Conservation (phyloP, 2,113 vertebrate genomes). For the Ascaphus truei region DNA sequence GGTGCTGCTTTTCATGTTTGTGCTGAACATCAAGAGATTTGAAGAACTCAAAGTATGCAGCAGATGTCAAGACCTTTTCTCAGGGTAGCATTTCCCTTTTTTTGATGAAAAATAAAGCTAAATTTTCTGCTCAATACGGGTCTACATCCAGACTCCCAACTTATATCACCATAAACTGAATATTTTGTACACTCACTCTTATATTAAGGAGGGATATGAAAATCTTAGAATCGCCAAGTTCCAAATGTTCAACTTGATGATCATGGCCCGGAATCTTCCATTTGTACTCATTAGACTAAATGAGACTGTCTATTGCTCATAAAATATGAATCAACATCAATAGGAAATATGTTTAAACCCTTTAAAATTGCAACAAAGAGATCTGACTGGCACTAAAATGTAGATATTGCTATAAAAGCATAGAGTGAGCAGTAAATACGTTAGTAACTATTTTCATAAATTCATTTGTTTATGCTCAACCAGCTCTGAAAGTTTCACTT, state of each 20-base stretch:
- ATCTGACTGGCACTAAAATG: background rate
- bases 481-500: no score
- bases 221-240: background rate
- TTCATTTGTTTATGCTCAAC: no score
- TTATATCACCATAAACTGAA: background rate
- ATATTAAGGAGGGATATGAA: background rate
- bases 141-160: background rate
- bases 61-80: no score
- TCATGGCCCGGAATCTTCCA: background rate
- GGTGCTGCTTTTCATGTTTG: no score
- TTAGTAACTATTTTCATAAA: no score
- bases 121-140: background rate
- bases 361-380: background rate
- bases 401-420: background rate
- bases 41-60: no score
- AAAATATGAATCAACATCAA: background rate
- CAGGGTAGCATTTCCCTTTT: no score
- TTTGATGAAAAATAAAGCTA: no score
- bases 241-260: background rate
- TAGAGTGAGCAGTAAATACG: background rate
- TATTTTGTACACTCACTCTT: background rate
- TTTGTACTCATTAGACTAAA: background rate
- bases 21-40: no score
- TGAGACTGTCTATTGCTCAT: background rate
- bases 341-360: constrained; percentile 2